Percentiles rank a stretch among this genome's conserved stretches.
phyloP scores from a whole-genome alignment of 2,888 invertebrate species.

The Cerastis rubricosa region DNA sequence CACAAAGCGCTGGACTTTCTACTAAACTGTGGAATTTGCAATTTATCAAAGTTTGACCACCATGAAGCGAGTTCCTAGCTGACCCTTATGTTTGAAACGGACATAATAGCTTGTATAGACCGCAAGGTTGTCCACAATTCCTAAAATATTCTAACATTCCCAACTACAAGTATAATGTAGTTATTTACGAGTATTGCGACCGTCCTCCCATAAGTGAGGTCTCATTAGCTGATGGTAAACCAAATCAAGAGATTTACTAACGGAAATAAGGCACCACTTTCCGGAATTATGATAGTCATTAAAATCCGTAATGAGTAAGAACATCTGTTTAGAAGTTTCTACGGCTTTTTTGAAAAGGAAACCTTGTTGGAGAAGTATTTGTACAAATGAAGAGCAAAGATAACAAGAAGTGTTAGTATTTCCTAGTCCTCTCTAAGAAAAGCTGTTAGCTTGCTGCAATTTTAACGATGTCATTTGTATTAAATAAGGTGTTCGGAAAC shows the following conservation, averaged over 20 bases:
- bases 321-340: not conserved
- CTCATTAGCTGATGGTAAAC: slow-evolving; percentile 73
- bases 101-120: not conserved
- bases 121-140: slow-evolving; percentile 15
- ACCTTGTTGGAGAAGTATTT: not conserved
- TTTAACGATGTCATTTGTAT: too few relatives aligned
- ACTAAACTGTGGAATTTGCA: not conserved
- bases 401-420: too few relatives aligned
- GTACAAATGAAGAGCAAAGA: not conserved
- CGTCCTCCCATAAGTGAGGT: slow-evolving; percentile 54
- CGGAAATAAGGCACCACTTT: slow-evolving; percentile 13
- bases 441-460: too few relatives aligned
- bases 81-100: slow-evolving; percentile 5
- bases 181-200: not conserved
- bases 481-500: too few relatives aligned
- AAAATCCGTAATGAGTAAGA: slow-evolving; percentile 41
- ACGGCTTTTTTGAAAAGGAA: not conserved
- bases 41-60: slow-evolving; percentile 10
- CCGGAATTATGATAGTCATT: slow-evolving; percentile 26
- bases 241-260: slow-evolving; percentile 69
- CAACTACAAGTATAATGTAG: slow-evolving; percentile 68
- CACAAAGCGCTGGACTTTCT: not conserved
- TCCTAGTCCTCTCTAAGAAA: too few relatives aligned
- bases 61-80: slow-evolving; percentile 1
- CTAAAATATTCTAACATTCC: slow-evolving; percentile 43